Evolutionary conservation across 2,888 invertebrate species (phyloP).

Genomic region (Ctena decussata): DNA sequence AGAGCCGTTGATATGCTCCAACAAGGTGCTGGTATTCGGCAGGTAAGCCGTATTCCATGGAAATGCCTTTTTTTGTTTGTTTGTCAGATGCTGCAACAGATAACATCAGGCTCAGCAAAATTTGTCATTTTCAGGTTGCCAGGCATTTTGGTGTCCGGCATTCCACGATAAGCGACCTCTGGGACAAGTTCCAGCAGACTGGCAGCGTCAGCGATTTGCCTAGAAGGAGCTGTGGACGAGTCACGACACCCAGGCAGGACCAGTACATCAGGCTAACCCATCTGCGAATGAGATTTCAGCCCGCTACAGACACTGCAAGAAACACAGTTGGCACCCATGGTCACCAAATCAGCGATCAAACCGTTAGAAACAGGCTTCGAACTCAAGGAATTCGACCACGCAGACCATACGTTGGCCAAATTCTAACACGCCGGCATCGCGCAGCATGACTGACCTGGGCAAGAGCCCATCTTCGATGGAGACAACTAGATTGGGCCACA

Average conservation of each 20-base stretch:
- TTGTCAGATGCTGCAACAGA: too few relatives aligned
- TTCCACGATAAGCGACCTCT: too few relatives aligned
- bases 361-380: neutral
- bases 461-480: neutral
- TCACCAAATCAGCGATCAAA: neutral
- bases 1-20: too few relatives aligned
- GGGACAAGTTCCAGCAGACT: too few relatives aligned
- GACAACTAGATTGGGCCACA: neutral
- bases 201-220: too few relatives aligned
- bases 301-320: neutral
- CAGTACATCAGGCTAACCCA: neutral
- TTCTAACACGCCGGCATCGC: neutral
- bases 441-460: neutral
- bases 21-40: too few relatives aligned
- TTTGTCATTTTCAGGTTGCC: too few relatives aligned
- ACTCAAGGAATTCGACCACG: neutral
- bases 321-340: neutral
- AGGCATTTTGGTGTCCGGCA: too few relatives aligned
- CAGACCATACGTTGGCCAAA: neutral
- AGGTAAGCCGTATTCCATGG: too few relatives aligned
- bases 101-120: too few relatives aligned
- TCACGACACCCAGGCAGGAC: neutral
- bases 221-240: neutral
- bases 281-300: neutral
- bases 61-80: too few relatives aligned